Percentiles rank a stretch among this genome's conserved stretches.
Evolutionary conservation across 2,797 vertebrate species (phyloP).

Genomic region (Ceryle rudis): DNA sequence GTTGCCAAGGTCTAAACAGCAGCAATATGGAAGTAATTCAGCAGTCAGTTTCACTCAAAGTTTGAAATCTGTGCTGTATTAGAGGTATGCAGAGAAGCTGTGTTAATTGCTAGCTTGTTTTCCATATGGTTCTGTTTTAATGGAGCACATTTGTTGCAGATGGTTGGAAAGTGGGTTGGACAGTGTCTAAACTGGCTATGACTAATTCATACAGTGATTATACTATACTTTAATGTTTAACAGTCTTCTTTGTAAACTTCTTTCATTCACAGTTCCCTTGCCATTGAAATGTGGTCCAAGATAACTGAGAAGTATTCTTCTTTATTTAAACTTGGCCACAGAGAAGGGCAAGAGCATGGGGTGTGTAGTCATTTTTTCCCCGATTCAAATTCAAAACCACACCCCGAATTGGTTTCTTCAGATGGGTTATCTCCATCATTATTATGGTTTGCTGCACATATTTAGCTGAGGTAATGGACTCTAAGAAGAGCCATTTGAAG

Average conservation of each 20-base stretch:
- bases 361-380: slow-evolving; percentile 82
- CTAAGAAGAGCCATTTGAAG: slow-evolving; percentile 66
- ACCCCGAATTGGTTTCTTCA: slow-evolving; percentile 76
- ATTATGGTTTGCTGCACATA: slow-evolving; percentile 78
- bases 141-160: slow-evolving; percentile 96
- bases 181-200: slow-evolving; percentile 87
- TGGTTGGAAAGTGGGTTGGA: slow-evolving; percentile 91
- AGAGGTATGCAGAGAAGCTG: slow-evolving; percentile 85
- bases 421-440: slow-evolving; percentile 83
- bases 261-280: slow-evolving; percentile 81
- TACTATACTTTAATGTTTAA: slow-evolving; percentile 78
- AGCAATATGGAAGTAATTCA: slow-evolving; percentile 89
- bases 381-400: slow-evolving; percentile 81
- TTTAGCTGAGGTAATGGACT: slow-evolving; percentile 82
- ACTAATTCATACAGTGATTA: slow-evolving; percentile 84
- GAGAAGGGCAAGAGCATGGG: slow-evolving; percentile 77
- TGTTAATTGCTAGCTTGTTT: slow-evolving; percentile 95
- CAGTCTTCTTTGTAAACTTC: slow-evolving; percentile 74
- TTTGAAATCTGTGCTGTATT: slow-evolving; percentile 90
- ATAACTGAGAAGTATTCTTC: slow-evolving; percentile 82
- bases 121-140: slow-evolving; percentile 98
- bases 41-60: slow-evolving; percentile 90
- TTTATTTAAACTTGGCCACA: slow-evolving; percentile 76
- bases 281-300: slow-evolving; percentile 84
- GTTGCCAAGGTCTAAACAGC: slow-evolving; percentile 86